A percentile compares a stretch with the other conserved stretches of the same genome.
Evolutionary conservation across 2,888 invertebrate genomes (phyloP).

Genomic region (Oscheius sp.): DNA sequence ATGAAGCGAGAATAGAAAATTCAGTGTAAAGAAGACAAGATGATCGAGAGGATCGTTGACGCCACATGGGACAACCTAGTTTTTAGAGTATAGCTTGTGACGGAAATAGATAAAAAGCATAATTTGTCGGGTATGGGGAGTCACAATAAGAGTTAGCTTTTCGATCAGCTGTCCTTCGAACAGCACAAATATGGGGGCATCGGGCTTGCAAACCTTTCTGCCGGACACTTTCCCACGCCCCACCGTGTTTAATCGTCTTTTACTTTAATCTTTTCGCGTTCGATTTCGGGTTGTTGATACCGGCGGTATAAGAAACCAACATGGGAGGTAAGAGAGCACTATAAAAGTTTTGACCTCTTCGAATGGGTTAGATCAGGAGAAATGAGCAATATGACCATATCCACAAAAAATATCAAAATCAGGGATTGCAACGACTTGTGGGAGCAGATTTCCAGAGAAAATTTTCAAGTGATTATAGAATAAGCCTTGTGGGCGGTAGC

Average conservation of each 20-base stretch:
- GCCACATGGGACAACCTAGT: conserved; percentile 14
- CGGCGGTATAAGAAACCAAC: too few species aligned
- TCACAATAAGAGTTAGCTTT: conserved; percentile 1
- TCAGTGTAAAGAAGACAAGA: background rate
- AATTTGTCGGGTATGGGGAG: conserved; percentile 1
- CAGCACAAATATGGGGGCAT: conserved; percentile 4
- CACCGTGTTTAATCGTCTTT: conserved; percentile 34
- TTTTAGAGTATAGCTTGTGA: conserved; percentile 2
- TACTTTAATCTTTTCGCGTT: conserved; percentile 32
- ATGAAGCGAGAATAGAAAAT: background rate
- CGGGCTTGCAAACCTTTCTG: conserved; percentile 8
- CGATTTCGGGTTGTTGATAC: conserved; percentile 2
- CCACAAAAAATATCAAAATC: too few species aligned
- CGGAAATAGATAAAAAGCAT: conserved; percentile 17
- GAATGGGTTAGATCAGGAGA: too few species aligned
- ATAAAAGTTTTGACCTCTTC: too few species aligned
- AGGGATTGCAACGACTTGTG: too few species aligned
- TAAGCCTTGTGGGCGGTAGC: too few species aligned
- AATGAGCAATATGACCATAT: too few species aligned
- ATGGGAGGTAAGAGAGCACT: too few species aligned
- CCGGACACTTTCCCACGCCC: conserved; percentile 28
- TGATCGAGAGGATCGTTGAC: background rate
- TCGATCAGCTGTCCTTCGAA: conserved; percentile 17
- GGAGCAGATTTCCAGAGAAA: too few species aligned
- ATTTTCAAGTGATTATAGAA: too few species aligned